Conservation (phyloP, 2,797 vertebrate genomes). For the Peromyscus aztecus region DNA sequence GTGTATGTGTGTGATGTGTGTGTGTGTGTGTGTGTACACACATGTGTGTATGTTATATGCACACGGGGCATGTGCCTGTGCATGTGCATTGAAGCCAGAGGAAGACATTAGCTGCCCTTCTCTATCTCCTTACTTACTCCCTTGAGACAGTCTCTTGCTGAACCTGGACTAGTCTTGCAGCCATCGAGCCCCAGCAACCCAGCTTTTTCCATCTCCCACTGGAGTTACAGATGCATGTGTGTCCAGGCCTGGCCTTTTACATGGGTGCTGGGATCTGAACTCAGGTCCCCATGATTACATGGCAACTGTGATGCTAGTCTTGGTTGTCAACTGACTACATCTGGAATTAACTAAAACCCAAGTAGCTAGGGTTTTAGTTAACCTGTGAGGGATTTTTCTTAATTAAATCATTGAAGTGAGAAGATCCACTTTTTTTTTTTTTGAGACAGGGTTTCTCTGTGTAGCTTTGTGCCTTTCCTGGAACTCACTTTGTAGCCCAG, state of each 20-base stretch:
- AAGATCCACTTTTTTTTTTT: not conserved
- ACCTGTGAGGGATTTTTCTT: not conserved
- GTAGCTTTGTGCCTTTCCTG: too few relatives aligned
- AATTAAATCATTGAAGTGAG: not conserved
- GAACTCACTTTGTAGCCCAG: too few relatives aligned
- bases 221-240: not conserved
- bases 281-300: not conserved
- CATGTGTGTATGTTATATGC: not conserved
- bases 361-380: not conserved
- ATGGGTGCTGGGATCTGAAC: not conserved
- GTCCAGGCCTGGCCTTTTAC: not conserved
- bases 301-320: not conserved
- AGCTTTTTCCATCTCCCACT: not conserved
- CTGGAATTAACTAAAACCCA: not conserved
- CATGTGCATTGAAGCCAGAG: not conserved
- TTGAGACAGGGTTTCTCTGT: too few relatives aligned
- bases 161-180: not conserved
- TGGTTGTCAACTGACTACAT: not conserved
- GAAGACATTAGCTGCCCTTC: not conserved
- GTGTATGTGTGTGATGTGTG: not conserved
- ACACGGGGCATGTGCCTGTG: not conserved
- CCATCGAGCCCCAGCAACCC: not conserved
- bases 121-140: not conserved
- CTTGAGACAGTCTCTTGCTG: not conserved
- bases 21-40: not conserved